Conservation (phyloP, 2,113 vertebrate genomes). For the Clarias magur region DNA sequence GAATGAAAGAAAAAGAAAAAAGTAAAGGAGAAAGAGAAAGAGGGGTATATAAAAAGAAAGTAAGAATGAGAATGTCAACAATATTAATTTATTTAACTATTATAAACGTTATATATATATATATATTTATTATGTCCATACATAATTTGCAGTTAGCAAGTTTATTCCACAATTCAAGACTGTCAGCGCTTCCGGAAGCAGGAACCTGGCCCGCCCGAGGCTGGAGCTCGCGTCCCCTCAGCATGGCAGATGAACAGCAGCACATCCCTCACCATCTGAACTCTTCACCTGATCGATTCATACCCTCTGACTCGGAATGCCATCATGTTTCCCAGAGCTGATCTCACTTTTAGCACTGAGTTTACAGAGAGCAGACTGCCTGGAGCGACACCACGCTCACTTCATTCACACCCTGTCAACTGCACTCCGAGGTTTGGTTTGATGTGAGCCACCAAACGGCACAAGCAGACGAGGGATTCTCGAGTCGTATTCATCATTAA, state of each 20-base stretch:
- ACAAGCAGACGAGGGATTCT: background rate
- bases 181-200: background rate
- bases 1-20: too few relatives aligned
- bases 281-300: background rate
- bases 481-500: background rate
- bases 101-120: too few relatives aligned
- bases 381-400: background rate
- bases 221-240: background rate
- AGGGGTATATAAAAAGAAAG: too few relatives aligned
- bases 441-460: background rate
- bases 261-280: background rate
- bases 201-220: background rate
- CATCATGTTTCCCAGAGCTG: constrained; percentile 2
- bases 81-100: too few relatives aligned
- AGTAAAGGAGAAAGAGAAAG: too few relatives aligned
- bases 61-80: too few relatives aligned
- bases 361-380: background rate
- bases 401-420: constrained; percentile 13
- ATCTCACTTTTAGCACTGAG: background rate
- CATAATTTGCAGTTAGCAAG: background rate
- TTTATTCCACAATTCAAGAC: background rate
- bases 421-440: background rate
- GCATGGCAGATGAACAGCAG: background rate
- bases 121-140: too few relatives aligned
- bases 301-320: background rate